These are phyloP conservation scores for Tyria jacobaeae DNA, from an alignment of 2,888 invertebrate genomes.

Conservation along the genomic window DNA sequence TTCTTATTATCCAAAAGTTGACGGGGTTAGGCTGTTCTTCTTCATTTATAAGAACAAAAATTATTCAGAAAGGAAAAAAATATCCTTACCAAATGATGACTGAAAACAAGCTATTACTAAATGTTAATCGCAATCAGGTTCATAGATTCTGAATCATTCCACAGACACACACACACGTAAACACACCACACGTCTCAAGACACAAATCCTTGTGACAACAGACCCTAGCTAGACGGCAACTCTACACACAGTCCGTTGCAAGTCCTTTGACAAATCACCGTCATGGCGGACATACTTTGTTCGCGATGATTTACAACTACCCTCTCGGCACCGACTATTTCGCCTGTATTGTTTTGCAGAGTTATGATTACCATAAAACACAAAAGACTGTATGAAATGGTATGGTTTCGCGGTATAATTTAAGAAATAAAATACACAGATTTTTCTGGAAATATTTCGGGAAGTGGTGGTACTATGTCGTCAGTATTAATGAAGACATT, in stretches of 20 bases:
- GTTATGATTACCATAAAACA: conserved; percentile 61
- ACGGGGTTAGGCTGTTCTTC: too few species aligned
- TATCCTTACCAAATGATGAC: too few species aligned
- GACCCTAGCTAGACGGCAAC: conserved; percentile 13
- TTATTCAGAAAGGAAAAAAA: too few species aligned
- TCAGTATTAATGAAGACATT: not conserved
- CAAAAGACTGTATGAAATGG: conserved; percentile 50
- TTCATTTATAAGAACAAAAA: too few species aligned
- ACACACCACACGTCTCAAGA: conserved; percentile 13
- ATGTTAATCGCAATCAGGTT: not conserved
- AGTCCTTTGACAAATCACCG: conserved; percentile 53
- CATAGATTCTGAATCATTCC: not conserved
- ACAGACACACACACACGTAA: not conserved
- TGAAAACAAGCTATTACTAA: not conserved
- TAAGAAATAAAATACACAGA: conserved; percentile 34
- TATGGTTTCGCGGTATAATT: conserved; percentile 40
- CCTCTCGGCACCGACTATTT: conserved; percentile 50
- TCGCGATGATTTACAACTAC: conserved; percentile 51
- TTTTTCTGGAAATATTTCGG: conserved; percentile 25
- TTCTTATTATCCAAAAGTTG: too few species aligned
- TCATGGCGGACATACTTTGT: conserved; percentile 55
- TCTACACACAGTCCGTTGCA: conserved; percentile 45
- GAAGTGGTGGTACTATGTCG: not conserved
- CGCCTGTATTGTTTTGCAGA: conserved; percentile 51
- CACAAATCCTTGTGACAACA: conserved; percentile 6